Conservation (phyloP, 30 jellyfish, hydroid and myxozoan species). For the Aurelia aurita region DNA sequence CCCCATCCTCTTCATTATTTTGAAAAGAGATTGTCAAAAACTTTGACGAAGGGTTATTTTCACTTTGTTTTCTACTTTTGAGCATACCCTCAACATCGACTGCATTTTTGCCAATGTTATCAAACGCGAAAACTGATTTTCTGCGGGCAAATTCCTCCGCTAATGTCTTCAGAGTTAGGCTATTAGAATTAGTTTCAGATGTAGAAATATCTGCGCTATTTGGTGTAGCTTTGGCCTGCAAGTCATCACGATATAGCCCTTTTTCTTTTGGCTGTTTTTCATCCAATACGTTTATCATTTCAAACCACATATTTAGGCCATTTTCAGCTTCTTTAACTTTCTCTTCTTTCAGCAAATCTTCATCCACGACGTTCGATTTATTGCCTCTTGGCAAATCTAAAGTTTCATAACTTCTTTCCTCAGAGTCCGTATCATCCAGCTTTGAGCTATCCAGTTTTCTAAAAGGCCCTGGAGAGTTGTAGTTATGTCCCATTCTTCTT, state of each 20-base stretch:
- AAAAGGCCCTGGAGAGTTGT: no score
- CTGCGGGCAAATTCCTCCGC: neutral
- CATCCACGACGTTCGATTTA: no score
- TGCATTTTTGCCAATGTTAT: slow-evolving; percentile 17
- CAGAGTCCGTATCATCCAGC: neutral
- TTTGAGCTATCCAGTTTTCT: neutral
- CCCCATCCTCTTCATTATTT: neutral
- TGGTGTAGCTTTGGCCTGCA: neutral
- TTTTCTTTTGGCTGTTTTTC: neutral
- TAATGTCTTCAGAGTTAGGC: no score
- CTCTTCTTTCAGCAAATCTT: no score
- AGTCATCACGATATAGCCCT: neutral
- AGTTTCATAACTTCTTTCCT: no score
- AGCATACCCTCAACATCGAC: slow-evolving; percentile 2
- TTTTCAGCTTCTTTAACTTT: no score
- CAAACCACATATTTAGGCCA: no score
- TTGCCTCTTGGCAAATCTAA: no score
- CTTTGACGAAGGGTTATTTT: slow-evolving; percentile 4
- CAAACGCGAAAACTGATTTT: neutral
- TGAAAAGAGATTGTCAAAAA: slow-evolving; percentile 1
- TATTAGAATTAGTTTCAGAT: no score
- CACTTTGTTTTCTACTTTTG: slow-evolving; percentile 11
- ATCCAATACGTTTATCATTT: neutral
- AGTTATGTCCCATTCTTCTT: no score
- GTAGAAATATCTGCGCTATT: no score